Evolutionary conservation across 2,113 vertebrate genomes (phyloP).

Genomic region (Forbesichthys agassizii): DNA sequence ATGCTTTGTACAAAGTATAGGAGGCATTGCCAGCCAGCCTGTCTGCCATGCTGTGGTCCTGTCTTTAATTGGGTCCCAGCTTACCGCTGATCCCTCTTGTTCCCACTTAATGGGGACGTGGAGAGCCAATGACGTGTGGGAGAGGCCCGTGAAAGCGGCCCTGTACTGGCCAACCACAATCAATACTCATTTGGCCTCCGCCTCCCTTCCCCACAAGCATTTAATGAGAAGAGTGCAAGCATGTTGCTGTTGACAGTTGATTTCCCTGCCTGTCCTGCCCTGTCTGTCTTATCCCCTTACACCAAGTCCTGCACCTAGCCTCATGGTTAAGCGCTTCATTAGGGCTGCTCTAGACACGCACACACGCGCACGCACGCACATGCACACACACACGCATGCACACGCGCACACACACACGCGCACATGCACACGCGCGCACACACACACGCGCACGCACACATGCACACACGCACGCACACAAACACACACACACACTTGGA

Average conservation of each 20-base stretch:
- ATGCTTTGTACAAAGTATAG: background rate
- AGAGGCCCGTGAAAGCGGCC: constrained; percentile 62
- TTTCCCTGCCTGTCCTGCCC: constrained; percentile 58
- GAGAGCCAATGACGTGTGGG: constrained; percentile 69
- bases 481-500: background rate
- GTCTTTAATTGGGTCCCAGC: constrained; percentile 67
- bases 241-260: constrained; percentile 70
- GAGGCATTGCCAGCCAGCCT: constrained; percentile 44
- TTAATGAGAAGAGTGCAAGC: constrained; percentile 71
- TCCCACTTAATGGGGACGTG: constrained; percentile 68
- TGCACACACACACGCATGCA: background rate
- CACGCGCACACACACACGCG: background rate
- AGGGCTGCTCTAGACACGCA: constrained; percentile 52
- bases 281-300: constrained; percentile 39
- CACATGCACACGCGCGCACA: background rate
- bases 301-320: constrained; percentile 51
- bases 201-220: constrained; percentile 65
- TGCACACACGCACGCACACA: constrained; percentile 29
- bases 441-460: constrained; percentile 9
- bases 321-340: constrained; percentile 68
- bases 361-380: constrained; percentile 54
- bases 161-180: constrained; percentile 63
- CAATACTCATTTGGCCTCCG: constrained; percentile 73
- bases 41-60: constrained; percentile 50
- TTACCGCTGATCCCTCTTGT: constrained; percentile 70